Percentiles rank a stretch among this genome's conserved stretches.
Evolutionary conservation across 2,113 vertebrate genomes (phyloP).

Genomic region (Agelaius tricolor): DNA sequence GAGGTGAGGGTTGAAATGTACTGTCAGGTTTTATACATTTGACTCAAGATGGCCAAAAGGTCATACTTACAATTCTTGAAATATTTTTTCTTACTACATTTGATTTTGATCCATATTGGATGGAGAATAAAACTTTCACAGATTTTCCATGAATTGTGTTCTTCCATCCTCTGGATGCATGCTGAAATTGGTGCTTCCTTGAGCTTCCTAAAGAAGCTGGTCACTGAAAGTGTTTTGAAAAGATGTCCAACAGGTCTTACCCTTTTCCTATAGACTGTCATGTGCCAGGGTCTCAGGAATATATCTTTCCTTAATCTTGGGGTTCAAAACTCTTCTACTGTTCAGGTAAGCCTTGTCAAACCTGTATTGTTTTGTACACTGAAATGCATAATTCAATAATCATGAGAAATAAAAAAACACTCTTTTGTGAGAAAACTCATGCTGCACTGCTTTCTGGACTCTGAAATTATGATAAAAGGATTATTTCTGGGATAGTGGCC

Average conservation of each 20-base stretch:
- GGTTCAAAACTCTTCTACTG: background rate
- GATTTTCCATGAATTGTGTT: background rate
- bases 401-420: rapidly evolving
- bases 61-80: background rate
- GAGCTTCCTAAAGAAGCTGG: background rate
- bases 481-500: background rate
- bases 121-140: background rate
- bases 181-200: background rate
- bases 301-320: background rate
- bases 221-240: background rate
- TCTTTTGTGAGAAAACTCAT: background rate
- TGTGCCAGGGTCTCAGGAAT: background rate
- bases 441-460: background rate
- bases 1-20: background rate
- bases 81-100: background rate
- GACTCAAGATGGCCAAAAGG: background rate
- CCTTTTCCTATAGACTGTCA: background rate
- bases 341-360: background rate
- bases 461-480: background rate
- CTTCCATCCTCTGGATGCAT: background rate
- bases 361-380: background rate
- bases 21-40: background rate
- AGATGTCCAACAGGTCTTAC: background rate
- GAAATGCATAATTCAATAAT: background rate
- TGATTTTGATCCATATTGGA: background rate